Percentiles rank a stretch among this genome's conserved stretches.
Evolutionary conservation across 2,113 vertebrate genomes (phyloP).

Genomic region (Pungitius pungitius): DNA sequence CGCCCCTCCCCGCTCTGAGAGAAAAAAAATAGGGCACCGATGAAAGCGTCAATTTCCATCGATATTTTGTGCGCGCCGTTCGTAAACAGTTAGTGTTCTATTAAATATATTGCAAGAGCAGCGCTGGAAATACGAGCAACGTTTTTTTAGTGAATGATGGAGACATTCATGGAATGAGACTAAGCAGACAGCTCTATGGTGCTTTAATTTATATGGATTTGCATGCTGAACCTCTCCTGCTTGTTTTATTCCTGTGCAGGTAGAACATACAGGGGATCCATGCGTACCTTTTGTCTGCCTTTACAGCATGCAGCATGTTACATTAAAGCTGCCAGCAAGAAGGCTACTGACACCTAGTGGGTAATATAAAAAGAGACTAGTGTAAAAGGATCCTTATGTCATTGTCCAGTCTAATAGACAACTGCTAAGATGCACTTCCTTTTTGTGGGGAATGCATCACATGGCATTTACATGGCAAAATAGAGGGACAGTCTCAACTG

Average conservation of each 20-base stretch:
- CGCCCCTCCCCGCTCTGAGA: constrained; percentile 37
- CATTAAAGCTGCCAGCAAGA: background rate
- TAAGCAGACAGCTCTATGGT: background rate
- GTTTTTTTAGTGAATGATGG: background rate
- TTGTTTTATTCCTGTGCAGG: background rate
- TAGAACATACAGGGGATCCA: background rate
- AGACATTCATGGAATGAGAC: background rate
- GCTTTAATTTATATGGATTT: background rate
- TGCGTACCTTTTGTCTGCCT: constrained; percentile 42
- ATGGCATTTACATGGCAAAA: background rate
- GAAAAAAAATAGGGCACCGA: constrained; percentile 66
- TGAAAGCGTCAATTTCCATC: constrained; percentile 23
- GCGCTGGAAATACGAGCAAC: background rate
- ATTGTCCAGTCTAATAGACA: background rate
- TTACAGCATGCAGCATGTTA: background rate
- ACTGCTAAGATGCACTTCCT: background rate
- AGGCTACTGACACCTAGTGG: constrained; percentile 72
- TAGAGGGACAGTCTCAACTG: background rate
- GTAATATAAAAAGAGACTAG: constrained; percentile 9
- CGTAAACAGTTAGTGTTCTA: background rate
- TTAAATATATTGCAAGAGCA: background rate
- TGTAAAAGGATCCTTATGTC: background rate
- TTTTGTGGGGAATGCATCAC: background rate
- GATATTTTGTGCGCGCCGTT: background rate
- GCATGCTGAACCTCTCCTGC: background rate